Conservation (phyloP, 2,797 vertebrate species). For the Adelosebastes latens region DNA sequence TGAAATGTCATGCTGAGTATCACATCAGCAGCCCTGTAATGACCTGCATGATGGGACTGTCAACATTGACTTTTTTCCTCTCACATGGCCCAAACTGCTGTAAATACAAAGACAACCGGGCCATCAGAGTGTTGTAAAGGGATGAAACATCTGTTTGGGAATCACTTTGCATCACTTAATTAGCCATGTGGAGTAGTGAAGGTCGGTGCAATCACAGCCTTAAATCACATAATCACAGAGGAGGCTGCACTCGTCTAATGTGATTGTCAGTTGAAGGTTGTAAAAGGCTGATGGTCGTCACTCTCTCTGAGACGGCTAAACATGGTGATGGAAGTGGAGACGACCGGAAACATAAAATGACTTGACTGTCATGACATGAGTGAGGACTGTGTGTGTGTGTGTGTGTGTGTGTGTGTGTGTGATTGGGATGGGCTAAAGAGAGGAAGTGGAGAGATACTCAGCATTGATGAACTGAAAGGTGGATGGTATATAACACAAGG, state of each 20-base stretch:
- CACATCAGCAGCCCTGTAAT: conserved; percentile 62
- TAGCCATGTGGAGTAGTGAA: conserved; percentile 51
- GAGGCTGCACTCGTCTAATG: conserved; percentile 67
- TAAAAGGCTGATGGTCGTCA: conserved; percentile 68
- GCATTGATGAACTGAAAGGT: conserved; percentile 26
- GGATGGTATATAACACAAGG: conserved; percentile 68
- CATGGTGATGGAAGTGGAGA: conserved; percentile 56
- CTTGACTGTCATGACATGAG: conserved; percentile 25
- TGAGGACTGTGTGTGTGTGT: conserved; percentile 13
- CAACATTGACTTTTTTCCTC: conserved; percentile 76
- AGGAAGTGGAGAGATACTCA: conserved; percentile 44
- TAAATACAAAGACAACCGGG: conserved; percentile 48
- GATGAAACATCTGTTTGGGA: conserved; percentile 61
- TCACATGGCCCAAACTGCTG: conserved; percentile 33
- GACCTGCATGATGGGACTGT: conserved; percentile 65
- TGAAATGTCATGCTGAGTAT: conserved; percentile 39
- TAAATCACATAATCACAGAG: conserved; percentile 45
- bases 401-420: conserved; percentile 18
- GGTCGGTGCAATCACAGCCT: conserved; percentile 61
- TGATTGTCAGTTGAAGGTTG: conserved; percentile 58
- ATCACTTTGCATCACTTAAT: conserved; percentile 63
- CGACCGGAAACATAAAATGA: conserved; percentile 66
- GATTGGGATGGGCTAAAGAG: conserved; percentile 52
- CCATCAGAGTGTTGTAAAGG: conserved; percentile 67
- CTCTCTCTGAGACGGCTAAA: conserved; percentile 42